Conservation (phyloP, 2,113 vertebrate genomes). For the Petromus typicus region DNA sequence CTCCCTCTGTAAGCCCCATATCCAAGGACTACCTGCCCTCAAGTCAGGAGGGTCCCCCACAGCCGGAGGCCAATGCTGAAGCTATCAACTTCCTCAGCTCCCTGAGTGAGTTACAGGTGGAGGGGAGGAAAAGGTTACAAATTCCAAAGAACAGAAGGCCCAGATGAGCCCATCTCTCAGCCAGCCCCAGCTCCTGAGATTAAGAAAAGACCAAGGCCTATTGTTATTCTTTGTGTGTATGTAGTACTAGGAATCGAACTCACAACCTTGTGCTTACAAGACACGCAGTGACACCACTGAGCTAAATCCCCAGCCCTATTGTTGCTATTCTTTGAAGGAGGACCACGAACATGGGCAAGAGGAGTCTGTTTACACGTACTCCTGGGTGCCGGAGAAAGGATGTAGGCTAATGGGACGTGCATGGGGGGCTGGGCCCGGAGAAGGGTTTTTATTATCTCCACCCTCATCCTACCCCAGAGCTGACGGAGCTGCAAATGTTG, state of each 20-base stretch:
- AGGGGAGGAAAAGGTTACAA: neutral
- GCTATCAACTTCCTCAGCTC: constrained; percentile 74
- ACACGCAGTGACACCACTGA: too few species aligned
- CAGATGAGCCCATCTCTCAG: neutral
- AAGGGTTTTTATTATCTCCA: neutral
- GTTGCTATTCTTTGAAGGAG: neutral
- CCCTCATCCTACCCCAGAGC: neutral
- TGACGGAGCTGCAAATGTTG: constrained; percentile 62
- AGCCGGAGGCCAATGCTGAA: constrained; percentile 67
- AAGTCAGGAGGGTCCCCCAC: neutral
- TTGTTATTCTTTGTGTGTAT: neutral
- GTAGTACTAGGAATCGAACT: too few species aligned
- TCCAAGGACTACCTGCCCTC: neutral
- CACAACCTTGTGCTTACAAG: too few species aligned
- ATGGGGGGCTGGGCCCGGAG: neutral
- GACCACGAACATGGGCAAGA: fast-evolving
- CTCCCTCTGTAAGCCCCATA: constrained; percentile 5
- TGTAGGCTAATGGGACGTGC: neutral
- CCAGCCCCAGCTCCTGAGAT: neutral
- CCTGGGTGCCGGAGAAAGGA: neutral
- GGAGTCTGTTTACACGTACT: neutral
- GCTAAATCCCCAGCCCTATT: neutral
- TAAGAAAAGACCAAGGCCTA: neutral
- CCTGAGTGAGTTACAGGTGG: constrained; percentile 54
- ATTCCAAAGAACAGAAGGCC: neutral